Evolutionary conservation across 1,140 invertebrate genomes (phyloP).

Genomic region (Caenorhabditis elegans): WBcel235 BX284606.5:8306501-8307000

Average conservation of each 20-base stretch:
- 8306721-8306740: not conserved
- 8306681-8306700: not conserved
- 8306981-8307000: too few species aligned
- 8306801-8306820: conserved; percentile 10
- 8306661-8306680: not conserved
- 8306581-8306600: not conserved
- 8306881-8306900: too few species aligned
- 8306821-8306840: conserved; percentile 1
- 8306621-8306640: conserved; percentile 21
- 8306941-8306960: too few species aligned
- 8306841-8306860: conserved; percentile 21
- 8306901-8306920: too few species aligned
- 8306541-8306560: not conserved
- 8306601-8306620: not conserved
- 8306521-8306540: not conserved
- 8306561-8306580: not conserved
- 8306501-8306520: too few species aligned
- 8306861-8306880: not conserved
- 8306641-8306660: conserved; percentile 1
- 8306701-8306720: not conserved
- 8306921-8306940: too few species aligned
- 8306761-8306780: conserved; percentile 3
- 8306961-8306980: too few species aligned
- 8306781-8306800: not conserved
- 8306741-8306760: conserved; percentile 12